phyloP scores from a whole-genome alignment of 2,888 invertebrate genomes.

The Eudemis profundana region DNA sequence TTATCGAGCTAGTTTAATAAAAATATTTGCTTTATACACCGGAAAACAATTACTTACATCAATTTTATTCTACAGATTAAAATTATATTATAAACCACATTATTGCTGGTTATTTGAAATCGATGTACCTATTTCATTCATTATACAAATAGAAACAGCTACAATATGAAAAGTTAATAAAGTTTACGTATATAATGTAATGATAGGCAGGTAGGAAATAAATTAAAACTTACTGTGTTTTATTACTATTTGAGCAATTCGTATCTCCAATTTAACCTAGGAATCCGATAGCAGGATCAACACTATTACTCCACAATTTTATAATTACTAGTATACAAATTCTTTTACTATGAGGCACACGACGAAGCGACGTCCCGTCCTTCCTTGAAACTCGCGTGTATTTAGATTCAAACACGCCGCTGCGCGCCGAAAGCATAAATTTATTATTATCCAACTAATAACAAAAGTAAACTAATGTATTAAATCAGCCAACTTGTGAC shows the following conservation, averaged over 20 bases:
- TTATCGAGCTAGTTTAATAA: no score
- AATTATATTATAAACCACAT: no score
- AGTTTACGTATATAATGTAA: no score
- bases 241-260: slow-evolving; percentile 24
- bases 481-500: neutral
- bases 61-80: no score
- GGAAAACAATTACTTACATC: no score
- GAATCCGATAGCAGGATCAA: neutral
- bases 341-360: neutral
- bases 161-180: no score
- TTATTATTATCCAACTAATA: slow-evolving; percentile 24
- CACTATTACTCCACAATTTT: neutral
- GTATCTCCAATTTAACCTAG: neutral
- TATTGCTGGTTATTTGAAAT: no score
- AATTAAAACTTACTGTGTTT: slow-evolving; percentile 18
- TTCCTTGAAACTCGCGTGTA: slow-evolving; percentile 31
- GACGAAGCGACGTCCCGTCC: neutral
- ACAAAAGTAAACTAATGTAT: neutral
- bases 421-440: slow-evolving; percentile 32
- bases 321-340: slow-evolving; percentile 1
- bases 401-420: slow-evolving; percentile 39
- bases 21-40: no score
- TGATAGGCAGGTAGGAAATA: neutral
- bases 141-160: no score
- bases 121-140: no score